A percentile compares a stretch with the other conserved stretches of the same genome.
phyloP scores from a whole-genome alignment of 2,113 vertebrate genomes.

The Campylomormyrus tamandua region DNA sequence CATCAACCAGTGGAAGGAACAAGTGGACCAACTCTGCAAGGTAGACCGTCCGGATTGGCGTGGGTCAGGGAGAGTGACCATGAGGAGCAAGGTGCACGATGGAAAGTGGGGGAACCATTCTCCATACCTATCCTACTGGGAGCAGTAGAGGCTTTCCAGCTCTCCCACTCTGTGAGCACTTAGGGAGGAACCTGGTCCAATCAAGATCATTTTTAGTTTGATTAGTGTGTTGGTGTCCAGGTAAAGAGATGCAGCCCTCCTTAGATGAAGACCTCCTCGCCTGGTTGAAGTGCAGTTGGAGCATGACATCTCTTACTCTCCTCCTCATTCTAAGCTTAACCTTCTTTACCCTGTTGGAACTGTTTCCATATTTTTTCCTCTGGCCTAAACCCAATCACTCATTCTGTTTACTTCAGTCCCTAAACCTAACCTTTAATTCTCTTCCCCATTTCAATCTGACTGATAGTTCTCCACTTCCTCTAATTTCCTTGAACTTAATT shows the following conservation, averaged over 20 bases:
- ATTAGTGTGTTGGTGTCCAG: not conserved
- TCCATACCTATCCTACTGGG: not conserved
- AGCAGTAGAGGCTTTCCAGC: not conserved
- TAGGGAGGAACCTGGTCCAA: not conserved
- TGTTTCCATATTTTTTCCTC: not conserved
- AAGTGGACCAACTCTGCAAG: conserved; percentile 38
- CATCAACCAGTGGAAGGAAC: conserved; percentile 32
- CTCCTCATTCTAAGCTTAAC: not conserved
- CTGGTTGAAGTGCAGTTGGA: not conserved
- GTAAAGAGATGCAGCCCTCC: not conserved
- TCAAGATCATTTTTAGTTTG: not conserved
- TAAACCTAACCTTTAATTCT: no score
- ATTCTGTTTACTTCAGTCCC: no score
- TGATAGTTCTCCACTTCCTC: no score
- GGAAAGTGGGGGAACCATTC: not conserved
- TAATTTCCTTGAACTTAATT: no score
- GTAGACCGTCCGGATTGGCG: not conserved
- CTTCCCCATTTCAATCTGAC: no score
- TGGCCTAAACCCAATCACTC: no score
- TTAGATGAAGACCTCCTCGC: not conserved
- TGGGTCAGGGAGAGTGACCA: not conserved
- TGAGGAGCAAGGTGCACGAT: not conserved
- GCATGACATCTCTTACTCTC: not conserved
- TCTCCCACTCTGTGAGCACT: not conserved
- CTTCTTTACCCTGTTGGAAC: no score